Evolutionary conservation across 1,140 invertebrate genomes (phyloP).

Genomic region (Conus ventricosus): DNA sequence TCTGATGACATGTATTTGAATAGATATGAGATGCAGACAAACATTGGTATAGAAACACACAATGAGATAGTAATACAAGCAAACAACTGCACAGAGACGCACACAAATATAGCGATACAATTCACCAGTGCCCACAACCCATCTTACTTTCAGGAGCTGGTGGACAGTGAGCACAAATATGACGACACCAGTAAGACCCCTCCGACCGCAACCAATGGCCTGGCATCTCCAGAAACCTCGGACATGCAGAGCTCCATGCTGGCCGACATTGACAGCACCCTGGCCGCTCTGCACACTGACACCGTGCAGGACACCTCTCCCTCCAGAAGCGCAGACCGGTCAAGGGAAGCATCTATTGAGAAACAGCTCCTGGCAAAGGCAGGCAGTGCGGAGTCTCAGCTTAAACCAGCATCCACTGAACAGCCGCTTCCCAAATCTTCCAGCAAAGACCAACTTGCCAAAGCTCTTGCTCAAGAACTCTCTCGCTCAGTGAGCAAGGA

Average conservation of each 20-base stretch:
- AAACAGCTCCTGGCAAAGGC: not conserved
- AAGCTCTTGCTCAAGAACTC: conserved; percentile 13
- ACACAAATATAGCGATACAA: not conserved
- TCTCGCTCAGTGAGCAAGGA: conserved; percentile 31
- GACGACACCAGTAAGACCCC: not conserved
- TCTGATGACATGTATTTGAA: no score
- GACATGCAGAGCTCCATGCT: conserved; percentile 39
- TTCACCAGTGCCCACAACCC: not conserved
- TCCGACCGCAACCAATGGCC: not conserved
- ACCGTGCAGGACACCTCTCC: not conserved
- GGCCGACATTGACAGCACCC: conserved; percentile 40
- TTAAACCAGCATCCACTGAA: not conserved
- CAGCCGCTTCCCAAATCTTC: not conserved
- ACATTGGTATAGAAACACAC: no score
- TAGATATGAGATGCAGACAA: no score
- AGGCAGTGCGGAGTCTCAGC: not conserved
- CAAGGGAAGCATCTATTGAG: conserved; percentile 16
- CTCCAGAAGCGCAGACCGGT: not conserved
- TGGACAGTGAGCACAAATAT: not conserved
- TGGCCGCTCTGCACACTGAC: conserved; percentile 34
- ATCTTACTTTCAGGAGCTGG: conserved; percentile 19
- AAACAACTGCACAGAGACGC: not conserved
- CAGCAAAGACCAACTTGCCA: conserved; percentile 22
- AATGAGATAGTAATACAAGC: no score
- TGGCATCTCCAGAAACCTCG: not conserved